Evolutionary conservation across 2,797 vertebrate species (phyloP).

Genomic region (Scyliorhinus canicula): DNA sequence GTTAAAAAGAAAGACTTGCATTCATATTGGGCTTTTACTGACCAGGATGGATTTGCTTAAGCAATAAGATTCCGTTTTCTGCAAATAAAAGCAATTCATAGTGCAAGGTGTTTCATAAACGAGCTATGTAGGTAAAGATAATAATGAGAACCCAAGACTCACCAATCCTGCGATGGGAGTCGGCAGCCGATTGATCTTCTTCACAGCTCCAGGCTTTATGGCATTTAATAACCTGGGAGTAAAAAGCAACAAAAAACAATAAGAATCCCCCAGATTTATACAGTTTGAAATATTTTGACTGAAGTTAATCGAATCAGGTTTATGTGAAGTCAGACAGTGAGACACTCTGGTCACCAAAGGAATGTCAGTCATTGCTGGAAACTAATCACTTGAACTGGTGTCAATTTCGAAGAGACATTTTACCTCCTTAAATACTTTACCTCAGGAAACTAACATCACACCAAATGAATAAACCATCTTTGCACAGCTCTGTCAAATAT

Average conservation of each 20-base stretch:
- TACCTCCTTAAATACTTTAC: neutral
- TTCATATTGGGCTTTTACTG: neutral
- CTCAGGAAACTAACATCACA: neutral
- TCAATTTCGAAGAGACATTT: neutral
- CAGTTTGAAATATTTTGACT: neutral
- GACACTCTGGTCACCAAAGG: neutral
- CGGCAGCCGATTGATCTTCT: conserved; percentile 91
- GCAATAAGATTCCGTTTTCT: neutral
- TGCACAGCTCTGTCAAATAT: neutral
- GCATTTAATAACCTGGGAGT: conserved; percentile 82
- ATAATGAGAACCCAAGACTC: conserved; percentile 54
- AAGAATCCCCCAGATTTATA: neutral
- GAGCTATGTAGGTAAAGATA: neutral
- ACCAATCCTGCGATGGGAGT: conserved; percentile 92
- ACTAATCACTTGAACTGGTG: neutral
- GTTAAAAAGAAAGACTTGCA: neutral
- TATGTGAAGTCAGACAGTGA: neutral
- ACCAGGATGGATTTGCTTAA: neutral
- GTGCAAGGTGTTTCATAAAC: neutral
- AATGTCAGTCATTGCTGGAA: neutral
- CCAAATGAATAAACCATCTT: neutral
- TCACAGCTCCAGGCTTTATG: conserved; percentile 87
- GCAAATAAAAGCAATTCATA: neutral
- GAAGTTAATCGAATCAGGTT: neutral
- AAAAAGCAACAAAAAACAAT: conserved; percentile 46